These are phyloP conservation scores for Drosophila fungiperda DNA, from an alignment of 2,888 invertebrate genomes.

Conservation along the genomic window DNA sequence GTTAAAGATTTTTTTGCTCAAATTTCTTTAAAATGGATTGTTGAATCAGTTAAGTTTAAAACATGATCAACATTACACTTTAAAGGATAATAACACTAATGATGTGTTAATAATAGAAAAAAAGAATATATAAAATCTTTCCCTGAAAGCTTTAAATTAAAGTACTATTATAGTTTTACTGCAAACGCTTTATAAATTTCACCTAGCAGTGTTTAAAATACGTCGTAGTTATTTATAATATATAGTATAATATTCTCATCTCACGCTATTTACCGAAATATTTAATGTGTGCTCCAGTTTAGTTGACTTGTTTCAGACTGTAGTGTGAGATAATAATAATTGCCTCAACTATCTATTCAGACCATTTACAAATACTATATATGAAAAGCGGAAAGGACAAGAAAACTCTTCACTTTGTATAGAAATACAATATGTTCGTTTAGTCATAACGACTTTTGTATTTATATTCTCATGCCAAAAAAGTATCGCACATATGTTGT, in stretches of 20 bases:
- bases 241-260: background rate
- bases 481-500: slow-evolving; percentile 19
- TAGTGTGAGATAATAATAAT: slow-evolving; percentile 1
- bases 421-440: slow-evolving; percentile 4
- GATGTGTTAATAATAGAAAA: background rate
- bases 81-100: background rate
- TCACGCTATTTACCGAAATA: background rate
- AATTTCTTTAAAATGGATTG: background rate
- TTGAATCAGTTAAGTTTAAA: background rate
- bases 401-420: background rate
- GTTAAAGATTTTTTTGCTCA: background rate
- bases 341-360: slow-evolving; percentile 8
- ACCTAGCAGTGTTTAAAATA: background rate
- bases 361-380: slow-evolving; percentile 12
- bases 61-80: background rate
- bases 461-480: slow-evolving; percentile 19
- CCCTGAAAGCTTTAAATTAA: no score
- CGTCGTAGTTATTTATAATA: background rate
- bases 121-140: no score
- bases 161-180: background rate
- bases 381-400: slow-evolving; percentile 1
- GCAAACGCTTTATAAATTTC: background rate
- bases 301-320: background rate
- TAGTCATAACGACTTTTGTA: slow-evolving; percentile 5
- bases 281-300: slow-evolving; percentile 2